Conservation (phyloP, 2,797 vertebrate species). For the Botia kubotai region DNA sequence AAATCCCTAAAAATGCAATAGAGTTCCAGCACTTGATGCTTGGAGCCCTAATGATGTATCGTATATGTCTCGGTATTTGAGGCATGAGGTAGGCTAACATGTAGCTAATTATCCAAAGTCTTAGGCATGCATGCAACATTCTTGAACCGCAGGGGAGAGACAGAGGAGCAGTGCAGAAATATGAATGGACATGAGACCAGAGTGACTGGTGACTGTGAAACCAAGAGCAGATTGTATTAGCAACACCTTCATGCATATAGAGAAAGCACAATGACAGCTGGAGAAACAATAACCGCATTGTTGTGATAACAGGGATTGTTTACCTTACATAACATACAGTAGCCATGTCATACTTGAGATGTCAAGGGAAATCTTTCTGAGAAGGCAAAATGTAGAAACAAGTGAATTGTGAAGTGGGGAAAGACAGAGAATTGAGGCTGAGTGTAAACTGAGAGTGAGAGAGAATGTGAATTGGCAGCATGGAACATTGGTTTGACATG, state of each 20-base stretch:
- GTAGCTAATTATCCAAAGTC: slow-evolving; percentile 14
- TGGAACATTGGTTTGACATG: slow-evolving; percentile 13
- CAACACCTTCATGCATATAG: slow-evolving; percentile 70
- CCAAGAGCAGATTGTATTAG: slow-evolving; percentile 69
- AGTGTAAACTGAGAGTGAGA: slow-evolving; percentile 30
- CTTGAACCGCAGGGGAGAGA: neutral
- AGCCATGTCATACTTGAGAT: slow-evolving; percentile 60
- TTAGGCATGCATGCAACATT: slow-evolving; percentile 15
- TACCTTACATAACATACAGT: slow-evolving; percentile 75
- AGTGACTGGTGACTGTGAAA: slow-evolving; percentile 1
- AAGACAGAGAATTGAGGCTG: neutral
- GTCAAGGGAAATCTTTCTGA: slow-evolving; percentile 68
- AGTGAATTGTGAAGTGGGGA: slow-evolving; percentile 50
- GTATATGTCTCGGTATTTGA: neutral
- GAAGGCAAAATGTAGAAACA: slow-evolving; percentile 59
- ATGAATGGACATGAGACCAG: slow-evolving; percentile 34
- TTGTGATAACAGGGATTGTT: slow-evolving; percentile 81
- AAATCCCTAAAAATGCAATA: too few relatives aligned
- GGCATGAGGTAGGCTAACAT: neutral
- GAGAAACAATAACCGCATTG: slow-evolving; percentile 67
- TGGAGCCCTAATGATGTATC: too few relatives aligned
- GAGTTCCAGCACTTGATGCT: neutral
- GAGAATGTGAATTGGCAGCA: slow-evolving; percentile 43
- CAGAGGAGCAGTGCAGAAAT: neutral
- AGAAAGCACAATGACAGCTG: slow-evolving; percentile 54